Evolutionary conservation across 2,797 vertebrate species (phyloP), one percentile per base, ranked within the genome.

Genomic region (Gymnodraco acuticeps): DNA sequence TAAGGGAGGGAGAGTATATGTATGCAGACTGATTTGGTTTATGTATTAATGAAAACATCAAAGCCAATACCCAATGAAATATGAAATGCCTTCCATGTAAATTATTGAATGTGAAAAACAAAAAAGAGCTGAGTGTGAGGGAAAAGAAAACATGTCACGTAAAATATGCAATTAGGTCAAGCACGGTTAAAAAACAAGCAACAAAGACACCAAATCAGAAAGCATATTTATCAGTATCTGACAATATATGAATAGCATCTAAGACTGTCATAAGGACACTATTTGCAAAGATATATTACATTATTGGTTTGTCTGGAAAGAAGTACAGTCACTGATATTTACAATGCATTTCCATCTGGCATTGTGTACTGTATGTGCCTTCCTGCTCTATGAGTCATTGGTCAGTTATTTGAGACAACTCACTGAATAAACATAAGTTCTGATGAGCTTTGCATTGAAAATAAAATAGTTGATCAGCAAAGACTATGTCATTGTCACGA

Each of bases 21-120:
- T 47, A 20, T 23, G 61, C 70, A 60, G n/a, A 51, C 46, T 67
- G 54, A 76, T 54, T 69, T 46, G 20, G 19, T 69, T 85, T 5
- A 82, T 75, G 87, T 84, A 83, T 90, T 84, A 43, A 80, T 68
- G 48, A 38, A 5, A 81, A 78, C 74, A 82, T 86, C 84, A 86
- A 81, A 87, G 74, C 48, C 0, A 1, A 58, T 48, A 38, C 56
- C 64, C 20, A 52, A 17, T 51, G 64, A 70, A 82, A 80, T 53
- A 82, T 72, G 62, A 82, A 64, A 75, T 69, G 58, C 50, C 42
- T 72, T 77, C 23, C 75, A 76, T 78, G 64, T 73, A 67, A 85
- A 85, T 89, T 16, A 80, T 88, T 82, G 52, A 65, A 77, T 71
- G 59, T 69, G 68, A 43, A 81, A 83, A 79, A 81, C 55, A 79